These are phyloP conservation scores for Siniperca undulata DNA, from an alignment of 2,797 vertebrate species.

Conservation along the genomic window DNA sequence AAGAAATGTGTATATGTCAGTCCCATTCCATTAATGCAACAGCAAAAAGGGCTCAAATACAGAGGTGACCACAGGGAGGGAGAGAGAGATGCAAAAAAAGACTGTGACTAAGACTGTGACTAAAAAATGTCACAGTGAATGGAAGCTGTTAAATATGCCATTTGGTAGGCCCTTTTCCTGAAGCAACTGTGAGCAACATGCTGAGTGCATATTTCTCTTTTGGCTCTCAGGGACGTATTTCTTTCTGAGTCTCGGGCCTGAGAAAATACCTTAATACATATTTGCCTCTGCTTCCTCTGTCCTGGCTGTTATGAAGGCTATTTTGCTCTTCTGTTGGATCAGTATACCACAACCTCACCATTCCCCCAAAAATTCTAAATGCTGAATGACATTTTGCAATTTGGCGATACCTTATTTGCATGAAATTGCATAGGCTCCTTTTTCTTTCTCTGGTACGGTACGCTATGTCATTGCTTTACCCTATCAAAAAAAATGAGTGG, in stretches of 20 bases:
- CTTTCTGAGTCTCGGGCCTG: conserved; percentile 3
- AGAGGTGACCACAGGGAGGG: conserved; percentile 49
- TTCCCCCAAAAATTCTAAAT: background rate
- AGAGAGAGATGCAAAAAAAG: conserved; percentile 10
- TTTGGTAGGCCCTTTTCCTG: conserved; percentile 50
- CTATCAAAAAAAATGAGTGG: background rate
- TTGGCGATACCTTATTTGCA: conserved; percentile 37
- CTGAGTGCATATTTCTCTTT: conserved; percentile 59
- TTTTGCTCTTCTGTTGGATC: conserved; percentile 27
- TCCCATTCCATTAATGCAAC: conserved; percentile 44
- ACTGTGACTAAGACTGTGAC: conserved; percentile 25
- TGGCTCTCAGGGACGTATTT: conserved; percentile 28
- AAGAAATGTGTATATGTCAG: conserved; percentile 19
- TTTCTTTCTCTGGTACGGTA: background rate
- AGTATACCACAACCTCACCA: background rate
- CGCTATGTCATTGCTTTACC: conserved; percentile 13
- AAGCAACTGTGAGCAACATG: conserved; percentile 44
- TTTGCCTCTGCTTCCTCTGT: conserved; percentile 18
- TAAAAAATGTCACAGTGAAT: conserved; percentile 66
- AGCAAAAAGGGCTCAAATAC: conserved; percentile 28
- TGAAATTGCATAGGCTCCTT: conserved; percentile 29
- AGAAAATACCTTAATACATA: conserved; percentile 35
- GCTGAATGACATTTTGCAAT: conserved; percentile 53
- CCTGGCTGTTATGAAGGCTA: background rate
- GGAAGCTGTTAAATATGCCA: conserved; percentile 67